Evolutionary conservation across 2,888 invertebrate genomes (phyloP).

Genomic region (Lomographa bimaculata): DNA sequence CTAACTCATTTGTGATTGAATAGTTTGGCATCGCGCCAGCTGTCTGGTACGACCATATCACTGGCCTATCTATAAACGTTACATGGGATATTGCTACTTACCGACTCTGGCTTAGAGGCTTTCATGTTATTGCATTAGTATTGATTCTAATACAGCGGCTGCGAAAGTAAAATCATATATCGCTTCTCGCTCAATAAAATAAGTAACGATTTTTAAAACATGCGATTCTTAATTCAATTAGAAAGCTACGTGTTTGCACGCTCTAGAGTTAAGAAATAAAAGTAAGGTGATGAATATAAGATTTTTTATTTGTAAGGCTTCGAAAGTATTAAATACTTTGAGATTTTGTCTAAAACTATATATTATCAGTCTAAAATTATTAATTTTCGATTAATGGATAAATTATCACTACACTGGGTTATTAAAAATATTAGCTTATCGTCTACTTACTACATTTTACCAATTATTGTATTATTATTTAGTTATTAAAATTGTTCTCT

Average conservation of each 20-base stretch:
- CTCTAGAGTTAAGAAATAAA: constrained; percentile 16
- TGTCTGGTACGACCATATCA: constrained; percentile 51
- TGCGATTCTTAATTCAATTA: constrained; percentile 16
- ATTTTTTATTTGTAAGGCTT: constrained; percentile 39
- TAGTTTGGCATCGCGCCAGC: constrained; percentile 62
- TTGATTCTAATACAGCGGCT: constrained; percentile 12
- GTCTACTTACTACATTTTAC: too few species aligned
- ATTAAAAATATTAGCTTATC: too few species aligned
- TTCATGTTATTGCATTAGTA: constrained; percentile 23
- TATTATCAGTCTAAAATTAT: constrained; percentile 53
- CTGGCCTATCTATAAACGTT: constrained; percentile 44
- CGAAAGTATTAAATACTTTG: constrained; percentile 38
- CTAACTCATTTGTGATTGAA: constrained; percentile 54
- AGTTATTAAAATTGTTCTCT: too few species aligned
- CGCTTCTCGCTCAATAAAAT: constrained; percentile 10
- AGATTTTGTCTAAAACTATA: constrained; percentile 45
- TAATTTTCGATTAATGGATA: constrained; percentile 22
- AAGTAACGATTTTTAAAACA: not conserved
- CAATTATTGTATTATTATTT: too few species aligned
- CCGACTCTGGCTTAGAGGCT: constrained; percentile 24
- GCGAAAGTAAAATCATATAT: constrained; percentile 21
- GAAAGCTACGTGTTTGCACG: constrained; percentile 14
- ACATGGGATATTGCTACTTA: constrained; percentile 39
- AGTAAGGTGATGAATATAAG: too few species aligned
- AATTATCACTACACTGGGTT: not conserved